Evolutionary conservation across 2,888 invertebrate species (phyloP).

Genomic region (Liopterus haemorrhoidalis): DNA sequence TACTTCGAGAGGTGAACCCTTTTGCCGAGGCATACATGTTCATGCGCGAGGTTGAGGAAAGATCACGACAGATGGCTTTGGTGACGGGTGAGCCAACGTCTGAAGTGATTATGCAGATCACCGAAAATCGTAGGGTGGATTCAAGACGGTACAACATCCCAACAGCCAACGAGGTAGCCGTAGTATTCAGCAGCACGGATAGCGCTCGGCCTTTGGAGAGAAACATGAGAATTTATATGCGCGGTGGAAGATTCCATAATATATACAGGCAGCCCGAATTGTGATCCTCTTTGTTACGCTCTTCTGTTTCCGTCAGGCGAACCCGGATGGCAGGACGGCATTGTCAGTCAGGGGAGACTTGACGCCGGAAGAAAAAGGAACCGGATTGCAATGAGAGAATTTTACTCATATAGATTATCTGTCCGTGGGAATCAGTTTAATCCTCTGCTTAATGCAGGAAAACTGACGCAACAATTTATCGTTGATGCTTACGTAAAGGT

Average conservation of each 20-base stretch:
- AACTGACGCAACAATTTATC: constrained; percentile 22
- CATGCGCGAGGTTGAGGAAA: too few species aligned
- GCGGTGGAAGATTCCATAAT: not conserved
- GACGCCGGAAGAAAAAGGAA: too few species aligned
- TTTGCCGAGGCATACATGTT: too few species aligned
- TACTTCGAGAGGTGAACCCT: too few species aligned
- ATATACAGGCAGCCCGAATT: constrained; percentile 10
- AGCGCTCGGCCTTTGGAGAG: not conserved
- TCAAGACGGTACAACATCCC: constrained; percentile 28
- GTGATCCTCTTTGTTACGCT: constrained; percentile 7
- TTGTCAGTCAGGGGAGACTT: too few species aligned
- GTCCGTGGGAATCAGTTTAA: constrained; percentile 8
- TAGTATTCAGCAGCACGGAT: constrained; percentile 1
- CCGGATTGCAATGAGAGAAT: too few species aligned
- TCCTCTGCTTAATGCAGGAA: constrained; percentile 11
- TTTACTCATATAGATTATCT: constrained; percentile 10
- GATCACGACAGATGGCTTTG: too few species aligned
- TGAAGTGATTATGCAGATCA: too few species aligned
- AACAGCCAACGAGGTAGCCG: constrained; percentile 22
- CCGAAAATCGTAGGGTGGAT: too few species aligned
- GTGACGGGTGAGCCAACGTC: too few species aligned
- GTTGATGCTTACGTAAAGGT: constrained; percentile 15
- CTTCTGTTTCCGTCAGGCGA: constrained; percentile 6
- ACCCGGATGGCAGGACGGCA: not conserved
- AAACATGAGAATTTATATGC: constrained; percentile 1